phyloP scores from a whole-genome alignment of 2,888 invertebrate genomes.

The Leptarthrus brevirostris region DNA sequence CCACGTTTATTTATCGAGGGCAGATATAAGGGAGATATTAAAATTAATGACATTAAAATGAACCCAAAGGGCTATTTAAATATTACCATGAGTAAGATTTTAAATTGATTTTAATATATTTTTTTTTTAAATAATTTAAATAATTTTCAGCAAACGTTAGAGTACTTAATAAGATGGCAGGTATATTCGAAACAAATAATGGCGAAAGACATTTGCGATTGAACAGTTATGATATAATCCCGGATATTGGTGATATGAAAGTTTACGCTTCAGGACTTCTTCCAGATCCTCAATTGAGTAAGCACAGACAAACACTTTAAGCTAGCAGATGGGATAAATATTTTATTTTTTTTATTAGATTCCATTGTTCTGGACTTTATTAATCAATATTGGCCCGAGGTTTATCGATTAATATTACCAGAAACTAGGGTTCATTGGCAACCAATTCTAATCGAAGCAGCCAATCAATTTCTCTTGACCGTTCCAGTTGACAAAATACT shows the following conservation, averaged over 20 bases:
- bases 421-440: slow-evolving; percentile 63
- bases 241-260: slow-evolving; percentile 74
- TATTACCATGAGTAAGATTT: slow-evolving; percentile 72
- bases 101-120: slow-evolving; percentile 10
- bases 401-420: slow-evolving; percentile 69
- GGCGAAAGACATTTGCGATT: slow-evolving; percentile 71
- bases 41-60: slow-evolving; percentile 72
- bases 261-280: slow-evolving; percentile 72
- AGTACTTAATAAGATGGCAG: slow-evolving; percentile 71
- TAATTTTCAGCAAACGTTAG: slow-evolving; percentile 69
- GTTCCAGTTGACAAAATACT: slow-evolving; percentile 62
- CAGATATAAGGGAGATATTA: slow-evolving; percentile 73
- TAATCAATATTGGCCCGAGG: slow-evolving; percentile 71
- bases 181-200: slow-evolving; percentile 70
- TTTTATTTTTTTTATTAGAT: too few species aligned
- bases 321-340: neutral
- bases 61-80: slow-evolving; percentile 73
- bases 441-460: slow-evolving; percentile 60
- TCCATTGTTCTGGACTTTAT: slow-evolving; percentile 66
- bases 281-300: slow-evolving; percentile 75
- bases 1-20: slow-evolving; percentile 71
- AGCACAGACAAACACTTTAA: neutral
- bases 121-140: slow-evolving; percentile 16
- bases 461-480: slow-evolving; percentile 63
- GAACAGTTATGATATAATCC: slow-evolving; percentile 72